Evolutionary conservation across 2,888 invertebrate genomes (phyloP), one percentile per base, ranked within the genome.

Genomic region (Ennomos quercinarius): DNA sequence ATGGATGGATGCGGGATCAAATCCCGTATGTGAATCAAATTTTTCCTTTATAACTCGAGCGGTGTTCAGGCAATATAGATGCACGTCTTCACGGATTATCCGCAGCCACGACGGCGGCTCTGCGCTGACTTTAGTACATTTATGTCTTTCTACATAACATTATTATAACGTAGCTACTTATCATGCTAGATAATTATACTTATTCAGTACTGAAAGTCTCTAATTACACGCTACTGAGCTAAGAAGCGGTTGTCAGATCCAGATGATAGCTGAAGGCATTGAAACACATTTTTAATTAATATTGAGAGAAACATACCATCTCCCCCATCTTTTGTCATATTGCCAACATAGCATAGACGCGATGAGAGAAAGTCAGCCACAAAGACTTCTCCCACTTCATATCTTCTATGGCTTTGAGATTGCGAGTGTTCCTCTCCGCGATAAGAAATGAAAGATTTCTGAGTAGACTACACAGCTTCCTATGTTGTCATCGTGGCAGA

Each of bases 391-490:
- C 43, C 55, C 47, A 51, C 51, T 49, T 57, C 57, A 52, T 50
- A 59, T 59, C 59, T 44, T 56, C 59, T 57, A 52, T 68, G 67
- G 65, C 71, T 74, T 72, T 76, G 77, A 80, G 78, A 78, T 79
- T 72, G 76, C 63, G 78, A 77, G 77, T 77, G 76, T 76, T 71
- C 76, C 74, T 70, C 72, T 65, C 56, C 66, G 67, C 74, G 87
- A 88, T 89, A 88, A 89, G 84, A 84, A 86, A 89, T 87, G 88
- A 86, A 84, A 87, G 83, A 85, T 86, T 83, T 77, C 74, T 65
- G 63, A 58, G n/a, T 54, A 44, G 61, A 63, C 69, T 61, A 70
- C 73, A 64, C 58, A 63, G 73, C 72, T 77, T 77, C 68, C 74
- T 72, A 65, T 75, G 72, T 76, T 74, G 75, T 76, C 71, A 72